These are phyloP conservation scores for Megalurothrips usitatus DNA, from an alignment of 2,888 invertebrate species.

Conservation along the genomic window DNA sequence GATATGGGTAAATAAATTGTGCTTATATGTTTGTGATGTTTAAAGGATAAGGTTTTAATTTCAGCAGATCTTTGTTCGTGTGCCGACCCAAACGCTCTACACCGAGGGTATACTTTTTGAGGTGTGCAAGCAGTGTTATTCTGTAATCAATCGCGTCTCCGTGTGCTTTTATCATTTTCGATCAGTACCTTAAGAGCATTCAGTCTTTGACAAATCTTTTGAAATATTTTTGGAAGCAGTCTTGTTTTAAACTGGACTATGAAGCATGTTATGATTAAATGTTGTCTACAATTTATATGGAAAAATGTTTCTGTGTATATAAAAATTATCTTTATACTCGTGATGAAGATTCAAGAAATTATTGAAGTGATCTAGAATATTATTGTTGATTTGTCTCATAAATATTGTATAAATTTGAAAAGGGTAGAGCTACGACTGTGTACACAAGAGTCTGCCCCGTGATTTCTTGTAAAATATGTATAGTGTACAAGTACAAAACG, in stretches of 20 bases:
- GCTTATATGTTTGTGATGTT: not conserved
- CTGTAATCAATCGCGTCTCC: not conserved
- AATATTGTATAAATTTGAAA: not conserved
- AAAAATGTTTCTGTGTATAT: conserved; percentile 15
- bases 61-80: not conserved
- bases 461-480: conserved; percentile 9
- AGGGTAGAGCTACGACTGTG: conserved; percentile 8
- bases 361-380: conserved; percentile 23
- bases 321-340: conserved; percentile 22
- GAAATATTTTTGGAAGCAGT: conserved; percentile 15
- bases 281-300: conserved; percentile 16
- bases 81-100: not conserved
- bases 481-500: conserved; percentile 26
- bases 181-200: conserved; percentile 4
- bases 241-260: not conserved
- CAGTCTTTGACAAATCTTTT: not conserved
- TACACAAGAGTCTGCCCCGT: conserved; percentile 10
- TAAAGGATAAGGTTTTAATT: not conserved
- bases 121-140: not conserved
- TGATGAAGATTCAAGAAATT: not conserved
- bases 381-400: conserved; percentile 25
- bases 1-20: not conserved
- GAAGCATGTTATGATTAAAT: not conserved
- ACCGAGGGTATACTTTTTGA: not conserved
- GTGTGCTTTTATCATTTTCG: not conserved